A percentile compares a stretch with the other conserved stretches of the same genome.
phyloP scores from a whole-genome alignment of 2,888 invertebrate species.

The Rotaria macrura region DNA sequence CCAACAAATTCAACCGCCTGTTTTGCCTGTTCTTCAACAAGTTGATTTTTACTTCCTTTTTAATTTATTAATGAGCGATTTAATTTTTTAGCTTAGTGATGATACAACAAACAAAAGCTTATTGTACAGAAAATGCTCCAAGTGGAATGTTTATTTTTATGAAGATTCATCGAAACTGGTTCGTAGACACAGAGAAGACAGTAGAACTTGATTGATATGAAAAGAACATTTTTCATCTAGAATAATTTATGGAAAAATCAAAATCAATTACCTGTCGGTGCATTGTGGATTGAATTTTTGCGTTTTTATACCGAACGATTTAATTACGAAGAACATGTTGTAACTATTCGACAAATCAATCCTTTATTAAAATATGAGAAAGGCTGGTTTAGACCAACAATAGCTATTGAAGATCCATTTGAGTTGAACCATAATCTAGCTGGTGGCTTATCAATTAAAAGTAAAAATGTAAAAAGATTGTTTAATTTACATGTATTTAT shows the following conservation, averaged over 20 bases:
- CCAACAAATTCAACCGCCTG: constrained; percentile 54
- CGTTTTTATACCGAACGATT: constrained; percentile 55
- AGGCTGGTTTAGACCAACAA: constrained; percentile 53
- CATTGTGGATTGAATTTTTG: constrained; percentile 55
- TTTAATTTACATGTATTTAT: too few species aligned
- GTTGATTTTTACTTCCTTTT: neutral
- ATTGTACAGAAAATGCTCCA: neutral
- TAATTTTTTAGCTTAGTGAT: neutral
- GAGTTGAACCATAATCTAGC: constrained; percentile 56
- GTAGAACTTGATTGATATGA: too few species aligned
- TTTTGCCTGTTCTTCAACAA: constrained; percentile 57
- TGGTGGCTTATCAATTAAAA: constrained; percentile 53
- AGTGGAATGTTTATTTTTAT: constrained; percentile 18
- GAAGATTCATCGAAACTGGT: neutral
- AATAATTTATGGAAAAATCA: constrained; percentile 36
- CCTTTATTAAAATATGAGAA: constrained; percentile 54
- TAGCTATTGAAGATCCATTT: constrained; percentile 60
- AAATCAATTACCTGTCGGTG: constrained; percentile 51
- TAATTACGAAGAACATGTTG: constrained; percentile 52
- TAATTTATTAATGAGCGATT: neutral
- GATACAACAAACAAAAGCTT: neutral
- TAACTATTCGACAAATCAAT: constrained; percentile 51
- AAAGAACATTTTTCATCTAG: neutral
- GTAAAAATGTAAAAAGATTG: constrained; percentile 48
- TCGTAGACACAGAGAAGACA: too few species aligned